A percentile compares a stretch with the other conserved stretches of the same genome.
These are phyloP conservation scores for Bombus fervidus DNA, from an alignment of 1,140 invertebrate species.

Conservation along the genomic window DNA sequence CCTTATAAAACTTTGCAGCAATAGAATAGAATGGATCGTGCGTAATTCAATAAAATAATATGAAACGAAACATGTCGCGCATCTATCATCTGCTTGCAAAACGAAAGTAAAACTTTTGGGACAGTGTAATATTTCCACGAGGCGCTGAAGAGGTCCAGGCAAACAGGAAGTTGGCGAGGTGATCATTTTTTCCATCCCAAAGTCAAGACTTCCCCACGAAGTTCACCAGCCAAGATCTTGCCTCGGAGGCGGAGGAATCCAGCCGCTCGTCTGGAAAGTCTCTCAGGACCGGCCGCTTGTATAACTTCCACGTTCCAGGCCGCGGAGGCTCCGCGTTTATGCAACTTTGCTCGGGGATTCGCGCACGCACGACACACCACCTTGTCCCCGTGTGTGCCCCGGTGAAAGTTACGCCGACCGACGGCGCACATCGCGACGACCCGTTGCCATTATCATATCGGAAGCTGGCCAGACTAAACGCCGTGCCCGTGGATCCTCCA, in stretches of 20 bases:
- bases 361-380: not conserved
- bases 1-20: too few species aligned
- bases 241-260: not conserved
- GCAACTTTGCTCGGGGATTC: slow-evolving; percentile 46
- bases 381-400: not conserved
- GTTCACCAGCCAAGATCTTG: slow-evolving; percentile 20
- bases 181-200: not conserved
- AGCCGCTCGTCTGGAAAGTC: slow-evolving; percentile 4
- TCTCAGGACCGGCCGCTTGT: slow-evolving; percentile 42
- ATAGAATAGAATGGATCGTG: too few species aligned
- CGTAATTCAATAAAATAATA: too few species aligned
- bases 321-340: slow-evolving; percentile 49
- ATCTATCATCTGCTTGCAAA: too few species aligned
- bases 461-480: not conserved
- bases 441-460: slow-evolving; percentile 63
- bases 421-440: slow-evolving; percentile 46
- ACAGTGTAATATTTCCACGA: too few species aligned
- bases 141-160: not conserved
- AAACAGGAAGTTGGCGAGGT: not conserved
- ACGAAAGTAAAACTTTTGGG: too few species aligned
- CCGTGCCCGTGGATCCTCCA: not conserved
- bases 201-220: slow-evolving; percentile 13
- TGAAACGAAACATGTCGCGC: too few species aligned
- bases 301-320: slow-evolving; percentile 66
- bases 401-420: slow-evolving; percentile 68